phyloP scores from a whole-genome alignment of 2,888 invertebrate species.

The Nesidiocoris tenuis region DNA sequence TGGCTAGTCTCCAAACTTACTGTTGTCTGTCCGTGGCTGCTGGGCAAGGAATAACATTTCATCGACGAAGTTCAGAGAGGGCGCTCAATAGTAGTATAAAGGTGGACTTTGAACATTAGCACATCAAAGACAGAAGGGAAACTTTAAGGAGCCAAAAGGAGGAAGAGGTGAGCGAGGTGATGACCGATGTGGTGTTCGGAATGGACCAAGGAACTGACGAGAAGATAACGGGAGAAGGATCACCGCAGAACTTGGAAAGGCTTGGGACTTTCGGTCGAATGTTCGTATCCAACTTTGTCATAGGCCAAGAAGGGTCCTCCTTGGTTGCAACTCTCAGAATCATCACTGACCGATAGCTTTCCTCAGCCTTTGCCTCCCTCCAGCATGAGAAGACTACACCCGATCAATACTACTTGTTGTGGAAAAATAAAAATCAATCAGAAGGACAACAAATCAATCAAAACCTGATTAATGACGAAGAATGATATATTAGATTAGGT shows the following conservation, averaged over 20 bases:
- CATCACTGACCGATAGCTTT: background rate
- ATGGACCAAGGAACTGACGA: too few species aligned
- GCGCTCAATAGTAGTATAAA: background rate
- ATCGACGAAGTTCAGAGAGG: background rate
- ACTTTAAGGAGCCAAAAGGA: background rate
- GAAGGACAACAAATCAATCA: too few species aligned
- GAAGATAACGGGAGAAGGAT: background rate
- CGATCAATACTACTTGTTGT: too few species aligned
- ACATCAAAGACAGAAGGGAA: background rate
- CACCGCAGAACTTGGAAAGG: background rate
- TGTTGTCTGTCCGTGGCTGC: too few species aligned
- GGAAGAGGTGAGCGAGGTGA: background rate
- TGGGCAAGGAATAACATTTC: too few species aligned
- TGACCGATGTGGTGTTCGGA: too few species aligned
- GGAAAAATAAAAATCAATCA: too few species aligned
- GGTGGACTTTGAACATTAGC: background rate
- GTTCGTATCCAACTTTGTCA: constrained; percentile 31
- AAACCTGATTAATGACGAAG: too few species aligned
- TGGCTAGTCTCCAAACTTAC: too few species aligned
- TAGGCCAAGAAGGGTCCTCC: constrained; percentile 1
- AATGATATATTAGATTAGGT: too few species aligned
- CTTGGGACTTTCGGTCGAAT: background rate
- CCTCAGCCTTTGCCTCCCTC: background rate
- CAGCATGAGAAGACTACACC: too few species aligned
- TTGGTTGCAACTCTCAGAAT: background rate